These are phyloP conservation scores for Haplotaxodon microlepis DNA, from an alignment of 2,113 vertebrate genomes.

Conservation along the genomic window DNA sequence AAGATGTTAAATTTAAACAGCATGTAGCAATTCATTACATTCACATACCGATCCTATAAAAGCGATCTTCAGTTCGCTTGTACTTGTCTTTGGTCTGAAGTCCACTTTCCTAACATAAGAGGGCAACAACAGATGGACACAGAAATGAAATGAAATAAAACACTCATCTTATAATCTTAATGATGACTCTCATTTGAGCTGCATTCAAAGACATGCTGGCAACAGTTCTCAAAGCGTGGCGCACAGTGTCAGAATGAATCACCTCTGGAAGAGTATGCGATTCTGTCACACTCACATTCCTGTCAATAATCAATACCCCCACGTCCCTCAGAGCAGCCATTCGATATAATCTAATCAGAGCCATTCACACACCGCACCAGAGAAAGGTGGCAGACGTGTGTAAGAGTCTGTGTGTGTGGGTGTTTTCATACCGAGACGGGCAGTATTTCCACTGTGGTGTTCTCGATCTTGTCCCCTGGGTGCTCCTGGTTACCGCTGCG, in stretches of 20 bases:
- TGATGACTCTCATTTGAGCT: not conserved
- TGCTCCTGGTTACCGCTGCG: slow-evolving; percentile 96
- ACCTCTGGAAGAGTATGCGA: not conserved
- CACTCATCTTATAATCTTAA: not conserved
- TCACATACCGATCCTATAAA: slow-evolving; percentile 87
- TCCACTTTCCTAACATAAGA: slow-evolving; percentile 51
- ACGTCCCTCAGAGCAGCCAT: not conserved
- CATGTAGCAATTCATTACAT: not conserved
- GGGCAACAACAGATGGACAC: not conserved
- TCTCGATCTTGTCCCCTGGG: slow-evolving; percentile 89
- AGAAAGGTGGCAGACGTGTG: not conserved
- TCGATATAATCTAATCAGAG: slow-evolving; percentile 30
- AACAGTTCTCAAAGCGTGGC: not conserved
- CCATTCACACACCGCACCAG: slow-evolving; percentile 12
- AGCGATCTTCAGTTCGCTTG: slow-evolving; percentile 87
- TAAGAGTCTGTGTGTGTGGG: not conserved
- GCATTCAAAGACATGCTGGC: not conserved
- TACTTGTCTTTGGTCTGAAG: slow-evolving; percentile 87
- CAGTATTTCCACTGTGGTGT: slow-evolving; percentile 92
- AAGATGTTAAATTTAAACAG: not conserved
- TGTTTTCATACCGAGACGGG: slow-evolving; percentile 80
- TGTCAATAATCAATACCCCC: slow-evolving; percentile 48
- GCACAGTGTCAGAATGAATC: not conserved
- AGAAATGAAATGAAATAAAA: not conserved
- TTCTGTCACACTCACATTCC: slow-evolving; percentile 22